Evolutionary conservation across 2,888 invertebrate species (phyloP).

Genomic region (Aphodius sticticus): DNA sequence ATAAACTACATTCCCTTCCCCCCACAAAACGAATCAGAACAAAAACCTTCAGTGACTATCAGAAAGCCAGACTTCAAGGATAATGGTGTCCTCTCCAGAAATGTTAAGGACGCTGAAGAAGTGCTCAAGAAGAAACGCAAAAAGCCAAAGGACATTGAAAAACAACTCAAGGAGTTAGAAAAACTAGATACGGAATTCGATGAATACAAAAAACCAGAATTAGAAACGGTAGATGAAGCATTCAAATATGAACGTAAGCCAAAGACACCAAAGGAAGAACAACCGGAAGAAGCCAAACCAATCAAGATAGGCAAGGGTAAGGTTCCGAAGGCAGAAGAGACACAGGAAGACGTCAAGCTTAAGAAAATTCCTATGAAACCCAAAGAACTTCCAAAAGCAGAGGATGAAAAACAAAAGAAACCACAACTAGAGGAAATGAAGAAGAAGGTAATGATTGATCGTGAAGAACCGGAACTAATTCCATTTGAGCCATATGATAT

Average conservation of each 20-base stretch:
- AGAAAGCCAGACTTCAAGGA: constrained; percentile 55
- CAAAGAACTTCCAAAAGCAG: constrained; percentile 31
- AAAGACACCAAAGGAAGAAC: constrained; percentile 42
- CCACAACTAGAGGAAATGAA: constrained; percentile 38
- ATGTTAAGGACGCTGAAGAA: constrained; percentile 60
- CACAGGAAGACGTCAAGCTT: constrained; percentile 50
- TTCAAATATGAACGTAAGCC: constrained; percentile 47
- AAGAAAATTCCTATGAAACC: constrained; percentile 56
- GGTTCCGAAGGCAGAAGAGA: constrained; percentile 51
- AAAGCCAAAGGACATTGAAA: constrained; percentile 56
- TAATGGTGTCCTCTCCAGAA: constrained; percentile 61
- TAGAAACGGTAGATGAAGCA: constrained; percentile 56
- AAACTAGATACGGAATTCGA: constrained; percentile 59
- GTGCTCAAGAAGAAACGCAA: constrained; percentile 53
- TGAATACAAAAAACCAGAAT: constrained; percentile 56
- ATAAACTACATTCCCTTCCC: constrained; percentile 65
- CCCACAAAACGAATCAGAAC: constrained; percentile 52
- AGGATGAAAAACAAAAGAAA: constrained; percentile 29
- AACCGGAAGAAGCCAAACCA: constrained; percentile 48
- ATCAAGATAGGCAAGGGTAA: constrained; percentile 54
- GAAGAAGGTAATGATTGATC: constrained; percentile 39
- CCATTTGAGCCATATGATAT: constrained; percentile 58
- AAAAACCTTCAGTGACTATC: constrained; percentile 53
- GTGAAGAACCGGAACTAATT: constrained; percentile 54
- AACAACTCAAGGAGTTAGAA: constrained; percentile 57